Evolutionary conservation across 2,113 vertebrate genomes (phyloP), one percentile per base, ranked within the genome.

Genomic region (Platichthys flesus): DNA sequence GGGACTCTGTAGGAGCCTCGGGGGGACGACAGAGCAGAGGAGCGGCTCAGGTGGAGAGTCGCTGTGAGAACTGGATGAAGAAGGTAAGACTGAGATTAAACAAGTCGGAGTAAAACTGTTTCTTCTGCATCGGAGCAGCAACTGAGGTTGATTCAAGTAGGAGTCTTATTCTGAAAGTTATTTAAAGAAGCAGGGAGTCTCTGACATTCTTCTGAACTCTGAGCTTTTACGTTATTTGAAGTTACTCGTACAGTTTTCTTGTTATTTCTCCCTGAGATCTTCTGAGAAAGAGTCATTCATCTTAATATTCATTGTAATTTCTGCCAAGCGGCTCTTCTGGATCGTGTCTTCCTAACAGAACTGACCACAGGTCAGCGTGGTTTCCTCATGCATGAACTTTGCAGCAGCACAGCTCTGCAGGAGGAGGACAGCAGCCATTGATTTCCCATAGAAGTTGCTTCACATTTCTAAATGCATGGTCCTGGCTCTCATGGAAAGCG

Each of bases 1-100:
- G 74, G 62, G 81, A 74, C 79, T 74, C 37, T 81, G 65, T 59
- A 59, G 81, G 71, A 74, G 55, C 60, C n/a, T 28, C 60, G 16
- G 60, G 35, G 59, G 56, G 67, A 28, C 21, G 18, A 21, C 28
- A 0, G 20, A 16, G 52, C 40, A 0, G 52, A 3, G 51, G 62
- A 61, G 23, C 54, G 42, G 56, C 28, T 21, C 67, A n/a, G 78
- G 60, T 26, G 77, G 75, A 65, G 52, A 54, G 71, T 65, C 15
- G 21, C 68, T 26, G 54, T 74, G 68, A 58, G 59, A 61, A 6
- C 80, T 85, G 74, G 82, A 88, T 74, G 82, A 85, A 42, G 75
- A 86, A 89, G 91, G 91, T 92, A 83, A 72, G 71, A 24, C 40
- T 42, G 40, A 42, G 40, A 42, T 42, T 20, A 20, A 18, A 52